Evolutionary conservation across 2,797 vertebrate genomes (phyloP), one percentile per base, ranked within the genome.

Genomic region (Arremon brunneinucha): DNA sequence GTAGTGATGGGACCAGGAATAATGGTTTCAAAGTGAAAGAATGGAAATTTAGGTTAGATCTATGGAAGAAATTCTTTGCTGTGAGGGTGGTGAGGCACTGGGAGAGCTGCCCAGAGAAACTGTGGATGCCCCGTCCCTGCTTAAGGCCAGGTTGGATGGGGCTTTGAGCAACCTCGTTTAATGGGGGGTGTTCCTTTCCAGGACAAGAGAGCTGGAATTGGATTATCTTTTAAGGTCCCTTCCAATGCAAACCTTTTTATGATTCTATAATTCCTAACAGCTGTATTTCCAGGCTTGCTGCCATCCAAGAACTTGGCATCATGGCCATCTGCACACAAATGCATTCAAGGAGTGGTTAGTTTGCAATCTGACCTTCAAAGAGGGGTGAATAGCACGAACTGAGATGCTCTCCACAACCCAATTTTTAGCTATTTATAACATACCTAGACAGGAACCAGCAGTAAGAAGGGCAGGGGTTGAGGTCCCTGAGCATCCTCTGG

Each of bases 261-360:
- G 52, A 53, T 35, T 39, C n/a, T 35, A 0, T 35, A 44, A 53
- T 17, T 96, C 52, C 56, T 46, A 84, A 47, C 27, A 82, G 41
- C 37, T 90, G 68, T 21, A 69, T 74, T 92, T 86, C 60, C 87
- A 64, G 56, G 47, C 32, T 78, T 83, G 15, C 24, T 81, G 65
- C 59, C 26, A 17, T 1, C 0, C 37, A 41, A 79, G 37, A 22
- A 19, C 35, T 84, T 80, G 46, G 21, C 44, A 64, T 46, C 35
- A 1, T 3, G n/a, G 49, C 22, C 8, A 32, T 60, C 27, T 53
- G 35, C 32, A 14, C 34, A 27, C 0, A 1, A 30, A 60, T 21
- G 47, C 30, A 35, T 53, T 71, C 55, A 50, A 83, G 57, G 49
- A 80, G n/a, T 4, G 13, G 27, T 60, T 74, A n/a, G n/a, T 43